Evolutionary conservation across 1,140 invertebrate genomes (phyloP).

Genomic region (Harlomillsia oculata): DNA sequence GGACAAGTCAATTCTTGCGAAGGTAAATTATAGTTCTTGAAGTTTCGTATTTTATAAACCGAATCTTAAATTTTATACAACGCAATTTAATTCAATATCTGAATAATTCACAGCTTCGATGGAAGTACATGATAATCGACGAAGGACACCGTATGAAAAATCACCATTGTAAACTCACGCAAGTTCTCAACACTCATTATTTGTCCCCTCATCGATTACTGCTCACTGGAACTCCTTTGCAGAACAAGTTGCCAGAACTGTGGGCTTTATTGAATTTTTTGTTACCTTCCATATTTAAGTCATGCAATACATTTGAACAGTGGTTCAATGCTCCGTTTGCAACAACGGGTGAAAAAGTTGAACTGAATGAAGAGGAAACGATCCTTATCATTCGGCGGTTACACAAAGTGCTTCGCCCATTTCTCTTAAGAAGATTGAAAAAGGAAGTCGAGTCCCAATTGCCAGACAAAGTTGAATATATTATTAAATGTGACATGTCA

Average conservation of each 20-base stretch:
- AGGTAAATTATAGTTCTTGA: slow-evolving; percentile 79
- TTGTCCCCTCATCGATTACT: slow-evolving; percentile 54
- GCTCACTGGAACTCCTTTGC: slow-evolving; percentile 58
- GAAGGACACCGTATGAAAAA: slow-evolving; percentile 67
- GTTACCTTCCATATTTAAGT: slow-evolving; percentile 60
- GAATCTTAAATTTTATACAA: background rate
- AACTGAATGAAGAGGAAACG: slow-evolving; percentile 62
- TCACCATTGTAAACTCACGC: slow-evolving; percentile 62
- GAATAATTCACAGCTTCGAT: slow-evolving; percentile 41
- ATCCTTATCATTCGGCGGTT: slow-evolving; percentile 62
- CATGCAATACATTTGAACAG: slow-evolving; percentile 50
- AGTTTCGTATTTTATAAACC: background rate
- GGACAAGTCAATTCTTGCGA: slow-evolving; percentile 54
- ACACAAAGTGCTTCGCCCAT: slow-evolving; percentile 61
- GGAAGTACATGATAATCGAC: slow-evolving; percentile 67
- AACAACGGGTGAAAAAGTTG: slow-evolving; percentile 48
- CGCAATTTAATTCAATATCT: background rate
- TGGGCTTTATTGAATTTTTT: slow-evolving; percentile 62
- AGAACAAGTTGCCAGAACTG: slow-evolving; percentile 58
- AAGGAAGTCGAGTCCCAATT: slow-evolving; percentile 63
- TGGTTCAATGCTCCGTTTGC: slow-evolving; percentile 63
- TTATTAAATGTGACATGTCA: slow-evolving; percentile 64
- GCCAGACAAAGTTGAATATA: slow-evolving; percentile 62
- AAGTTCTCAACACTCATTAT: slow-evolving; percentile 58
- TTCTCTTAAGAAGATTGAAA: slow-evolving; percentile 56